Conservation (phyloP, 2,888 invertebrate genomes). For the Thymelicus lineola region DNA sequence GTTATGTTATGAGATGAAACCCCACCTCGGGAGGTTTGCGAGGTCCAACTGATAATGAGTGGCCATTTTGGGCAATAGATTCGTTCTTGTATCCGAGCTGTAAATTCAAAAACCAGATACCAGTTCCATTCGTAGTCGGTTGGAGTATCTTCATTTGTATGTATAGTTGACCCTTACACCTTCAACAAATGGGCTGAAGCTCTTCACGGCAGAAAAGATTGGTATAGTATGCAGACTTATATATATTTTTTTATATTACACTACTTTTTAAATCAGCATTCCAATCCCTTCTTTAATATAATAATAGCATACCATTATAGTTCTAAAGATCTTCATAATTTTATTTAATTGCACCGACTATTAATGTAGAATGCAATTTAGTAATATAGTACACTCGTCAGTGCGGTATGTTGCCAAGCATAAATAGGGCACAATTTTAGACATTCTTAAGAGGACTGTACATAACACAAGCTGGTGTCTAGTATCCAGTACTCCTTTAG, state of each 20-base stretch:
- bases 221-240: too few species aligned
- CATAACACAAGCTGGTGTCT: constrained; percentile 6
- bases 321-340: background rate
- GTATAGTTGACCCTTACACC: too few species aligned
- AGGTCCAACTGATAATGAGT: too few species aligned
- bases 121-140: too few species aligned
- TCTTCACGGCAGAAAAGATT: too few species aligned
- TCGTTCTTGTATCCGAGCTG: too few species aligned
- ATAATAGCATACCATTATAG: background rate
- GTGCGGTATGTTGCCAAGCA: constrained; percentile 33
- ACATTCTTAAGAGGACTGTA: constrained; percentile 27
- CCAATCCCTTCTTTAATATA: background rate
- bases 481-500: background rate
- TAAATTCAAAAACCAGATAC: too few species aligned
- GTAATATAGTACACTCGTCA: constrained; percentile 25
- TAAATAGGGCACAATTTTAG: constrained; percentile 36
- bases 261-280: background rate
- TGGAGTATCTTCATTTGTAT: background rate
- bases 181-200: too few species aligned
- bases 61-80: too few species aligned
- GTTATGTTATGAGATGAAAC: too few species aligned
- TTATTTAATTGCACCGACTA: constrained; percentile 18
- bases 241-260: too few species aligned
- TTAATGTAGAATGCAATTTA: constrained; percentile 28
- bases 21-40: too few species aligned